Conservation (phyloP, 23 tunicate species). For the Clavelina lepadiformis region DNA sequence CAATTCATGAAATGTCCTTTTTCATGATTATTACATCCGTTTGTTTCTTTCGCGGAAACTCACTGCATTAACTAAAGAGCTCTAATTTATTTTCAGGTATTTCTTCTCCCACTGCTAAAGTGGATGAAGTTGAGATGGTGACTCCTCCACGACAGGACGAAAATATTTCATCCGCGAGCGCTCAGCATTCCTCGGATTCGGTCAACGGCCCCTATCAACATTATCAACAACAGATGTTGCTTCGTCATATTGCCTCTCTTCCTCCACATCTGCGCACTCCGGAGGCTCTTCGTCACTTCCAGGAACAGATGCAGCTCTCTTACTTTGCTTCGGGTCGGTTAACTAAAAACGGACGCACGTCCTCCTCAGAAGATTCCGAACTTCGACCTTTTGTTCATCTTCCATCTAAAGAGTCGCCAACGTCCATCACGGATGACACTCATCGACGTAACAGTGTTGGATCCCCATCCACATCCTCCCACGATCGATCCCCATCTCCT, state of each 20-base stretch:
- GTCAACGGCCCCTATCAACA: slow-evolving; percentile 31
- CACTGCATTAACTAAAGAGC: no score
- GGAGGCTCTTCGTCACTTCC: slow-evolving; percentile 35
- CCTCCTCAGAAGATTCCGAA: slow-evolving; percentile 8
- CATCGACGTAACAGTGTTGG: slow-evolving; percentile 41
- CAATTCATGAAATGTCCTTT: no score
- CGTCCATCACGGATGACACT: neutral
- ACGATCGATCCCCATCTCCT: slow-evolving; percentile 70
- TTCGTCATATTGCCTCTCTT: slow-evolving; percentile 31
- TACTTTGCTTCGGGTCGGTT: slow-evolving; percentile 16
- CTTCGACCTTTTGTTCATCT: neutral
- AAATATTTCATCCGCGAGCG: no score
- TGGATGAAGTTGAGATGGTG: no score
- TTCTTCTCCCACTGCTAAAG: no score
- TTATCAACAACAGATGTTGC: slow-evolving; percentile 21
- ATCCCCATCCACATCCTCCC: slow-evolving; percentile 53
- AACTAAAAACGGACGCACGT: no score
- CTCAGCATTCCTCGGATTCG: no score
- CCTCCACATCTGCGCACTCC: slow-evolving; percentile 39
- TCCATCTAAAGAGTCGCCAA: neutral
- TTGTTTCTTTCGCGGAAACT: no score
- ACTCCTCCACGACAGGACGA: no score
- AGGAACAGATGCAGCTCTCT: slow-evolving; percentile 36
- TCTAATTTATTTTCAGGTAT: no score
- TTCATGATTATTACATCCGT: no score